A percentile compares a stretch with the other conserved stretches of the same genome.
Evolutionary conservation across 2,113 vertebrate genomes (phyloP).

Genomic region (Poeciliopsis retropinna): DNA sequence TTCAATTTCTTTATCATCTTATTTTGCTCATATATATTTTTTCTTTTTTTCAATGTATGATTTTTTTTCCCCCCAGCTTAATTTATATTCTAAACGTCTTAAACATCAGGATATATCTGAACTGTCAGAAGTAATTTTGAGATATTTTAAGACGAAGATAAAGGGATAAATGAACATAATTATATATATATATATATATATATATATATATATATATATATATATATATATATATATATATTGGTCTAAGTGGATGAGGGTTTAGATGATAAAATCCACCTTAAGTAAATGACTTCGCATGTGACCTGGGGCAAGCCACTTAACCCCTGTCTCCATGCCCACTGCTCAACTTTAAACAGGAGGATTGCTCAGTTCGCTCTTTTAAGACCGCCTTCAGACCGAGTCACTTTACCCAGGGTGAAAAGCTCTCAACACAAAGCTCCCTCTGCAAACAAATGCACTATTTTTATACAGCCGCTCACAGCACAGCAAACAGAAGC

Average conservation of each 20-base stretch:
- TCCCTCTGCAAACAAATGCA: constrained; percentile 51
- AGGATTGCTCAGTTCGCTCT: constrained; percentile 71
- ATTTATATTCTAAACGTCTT: neutral
- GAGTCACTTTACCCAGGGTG: constrained; percentile 71
- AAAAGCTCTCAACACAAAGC: constrained; percentile 58
- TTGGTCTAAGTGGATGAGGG: constrained; percentile 60
- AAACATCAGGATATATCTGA: neutral
- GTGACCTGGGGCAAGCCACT: constrained; percentile 81
- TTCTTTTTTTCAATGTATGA: neutral
- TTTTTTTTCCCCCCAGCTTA: constrained; percentile 4
- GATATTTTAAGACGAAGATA: neutral
- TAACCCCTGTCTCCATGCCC: constrained; percentile 79
- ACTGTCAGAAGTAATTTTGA: neutral
- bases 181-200: too few species aligned
- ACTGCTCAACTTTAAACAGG: constrained; percentile 76
- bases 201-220: too few species aligned
- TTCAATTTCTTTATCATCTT: neutral
- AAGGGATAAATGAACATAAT: neutral
- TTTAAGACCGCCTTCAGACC: constrained; percentile 60
- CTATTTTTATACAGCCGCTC: constrained; percentile 10
- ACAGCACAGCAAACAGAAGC: neutral
- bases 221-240: neutral
- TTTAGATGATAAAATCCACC: constrained; percentile 74
- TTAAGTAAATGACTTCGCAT: constrained; percentile 76
- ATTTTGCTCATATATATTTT: neutral